A percentile compares a stretch with the other conserved stretches of the same genome.
phyloP scores from a whole-genome alignment of 1,140 invertebrate species.

The Lineus longissimus region DNA sequence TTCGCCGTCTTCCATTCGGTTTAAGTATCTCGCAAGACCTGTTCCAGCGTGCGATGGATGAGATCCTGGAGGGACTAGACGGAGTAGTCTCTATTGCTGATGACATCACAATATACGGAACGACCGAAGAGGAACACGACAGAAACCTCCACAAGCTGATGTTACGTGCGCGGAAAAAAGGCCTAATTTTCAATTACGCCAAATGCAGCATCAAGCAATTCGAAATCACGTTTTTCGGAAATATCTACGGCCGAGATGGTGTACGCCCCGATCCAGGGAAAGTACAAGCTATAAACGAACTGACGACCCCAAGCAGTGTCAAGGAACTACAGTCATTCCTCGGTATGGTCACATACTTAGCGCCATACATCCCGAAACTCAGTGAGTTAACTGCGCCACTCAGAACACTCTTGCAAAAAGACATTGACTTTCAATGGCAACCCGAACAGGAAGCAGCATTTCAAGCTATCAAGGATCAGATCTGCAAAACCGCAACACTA shows the following conservation, averaged over 20 bases:
- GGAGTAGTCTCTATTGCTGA: constrained; percentile 46
- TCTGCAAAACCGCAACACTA: constrained; percentile 25
- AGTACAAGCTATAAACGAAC: constrained; percentile 35
- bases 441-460: constrained; percentile 9
- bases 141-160: constrained; percentile 19
- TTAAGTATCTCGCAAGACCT: constrained; percentile 27
- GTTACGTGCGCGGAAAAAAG: constrained; percentile 14
- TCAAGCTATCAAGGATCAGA: constrained; percentile 8
- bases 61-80: constrained; percentile 40
- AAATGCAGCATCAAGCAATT: constrained; percentile 17
- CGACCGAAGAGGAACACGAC: constrained; percentile 25
- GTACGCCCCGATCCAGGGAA: constrained; percentile 47
- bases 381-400: constrained; percentile 4
- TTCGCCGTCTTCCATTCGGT: constrained; percentile 38
- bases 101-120: constrained; percentile 45
- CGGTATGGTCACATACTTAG: constrained; percentile 22
- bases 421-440: constrained; percentile 11
- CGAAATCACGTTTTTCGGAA: constrained; percentile 47
- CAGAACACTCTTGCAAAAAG: constrained; percentile 20
- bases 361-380: constrained; percentile 14
- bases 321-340: constrained; percentile 24
- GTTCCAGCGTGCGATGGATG: constrained; percentile 40
- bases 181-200: constrained; percentile 20
- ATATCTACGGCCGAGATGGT: constrained; percentile 38
- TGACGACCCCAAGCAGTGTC: constrained; percentile 33